phyloP scores from a whole-genome alignment of 1,140 invertebrate species.

The Scaptomyza hsui region DNA sequence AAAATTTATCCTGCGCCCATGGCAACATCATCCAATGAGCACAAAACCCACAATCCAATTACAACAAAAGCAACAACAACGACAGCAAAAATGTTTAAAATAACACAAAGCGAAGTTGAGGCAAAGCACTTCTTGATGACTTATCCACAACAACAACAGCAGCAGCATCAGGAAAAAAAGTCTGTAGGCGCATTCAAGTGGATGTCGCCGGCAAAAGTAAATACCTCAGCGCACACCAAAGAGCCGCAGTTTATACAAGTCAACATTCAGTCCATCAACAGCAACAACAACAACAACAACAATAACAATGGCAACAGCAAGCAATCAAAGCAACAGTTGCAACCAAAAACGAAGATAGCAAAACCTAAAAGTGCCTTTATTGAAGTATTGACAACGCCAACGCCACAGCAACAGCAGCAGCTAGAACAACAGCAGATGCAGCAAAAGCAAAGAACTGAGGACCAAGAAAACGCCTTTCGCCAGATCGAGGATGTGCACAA shows the following conservation, averaged over 20 bases:
- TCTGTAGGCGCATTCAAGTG: conserved; percentile 8
- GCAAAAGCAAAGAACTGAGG: conserved; percentile 67
- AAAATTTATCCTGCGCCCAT: conserved; percentile 21
- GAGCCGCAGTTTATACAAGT: conserved; percentile 40
- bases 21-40: conserved; percentile 41
- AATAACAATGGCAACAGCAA: conserved; percentile 25
- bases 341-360: conserved; percentile 16
- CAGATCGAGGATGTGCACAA: conserved; percentile 83
- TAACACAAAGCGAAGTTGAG: conserved; percentile 39
- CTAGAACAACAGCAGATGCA: conserved; percentile 50
- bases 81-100: conserved; percentile 47
- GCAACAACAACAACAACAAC: conserved; percentile 15
- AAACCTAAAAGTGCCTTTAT: conserved; percentile 62
- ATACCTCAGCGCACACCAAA: conserved; percentile 51
- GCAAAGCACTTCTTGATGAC: conserved; percentile 34
- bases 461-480: conserved; percentile 83
- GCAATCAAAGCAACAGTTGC: conserved; percentile 21
- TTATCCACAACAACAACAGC: conserved; percentile 27
- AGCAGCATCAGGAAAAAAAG: conserved; percentile 20
- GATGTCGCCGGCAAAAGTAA: conserved; percentile 28
- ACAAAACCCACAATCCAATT: conserved; percentile 41
- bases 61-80: conserved; percentile 43
- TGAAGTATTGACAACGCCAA: conserved; percentile 39
- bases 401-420: conserved; percentile 30
- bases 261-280: conserved; percentile 24